Percentiles rank a stretch among this genome's conserved stretches.
phyloP scores from a whole-genome alignment of 1,140 invertebrate species.

The Argopecten irradians region DNA sequence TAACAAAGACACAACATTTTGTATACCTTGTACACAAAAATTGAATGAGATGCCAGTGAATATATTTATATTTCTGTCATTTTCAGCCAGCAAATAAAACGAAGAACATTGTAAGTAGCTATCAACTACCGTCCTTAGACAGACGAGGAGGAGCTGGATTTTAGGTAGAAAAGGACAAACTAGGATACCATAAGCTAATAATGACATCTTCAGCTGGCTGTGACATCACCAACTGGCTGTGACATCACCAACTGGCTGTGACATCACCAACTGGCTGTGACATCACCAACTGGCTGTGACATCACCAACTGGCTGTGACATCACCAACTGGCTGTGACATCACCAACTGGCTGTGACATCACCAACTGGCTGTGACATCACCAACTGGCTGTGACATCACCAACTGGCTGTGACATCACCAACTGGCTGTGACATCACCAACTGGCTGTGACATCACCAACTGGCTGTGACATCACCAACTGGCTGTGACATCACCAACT shows the following conservation, averaged over 20 bases:
- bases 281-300: neutral
- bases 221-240: neutral
- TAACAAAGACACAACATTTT: too few species aligned
- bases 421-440: too few species aligned
- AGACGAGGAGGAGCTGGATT: slow-evolving; percentile 53
- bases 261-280: neutral
- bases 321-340: neutral
- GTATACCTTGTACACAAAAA: too few species aligned
- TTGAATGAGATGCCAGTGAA: too few species aligned
- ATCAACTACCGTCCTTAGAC: slow-evolving; percentile 66
- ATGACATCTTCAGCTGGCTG: neutral
- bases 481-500: too few species aligned
- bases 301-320: neutral
- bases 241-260: neutral
- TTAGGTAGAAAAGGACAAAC: neutral
- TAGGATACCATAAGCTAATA: too few species aligned
- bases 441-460: too few species aligned
- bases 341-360: neutral
- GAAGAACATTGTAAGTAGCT: slow-evolving; percentile 65
- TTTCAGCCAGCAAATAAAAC: slow-evolving; percentile 61
- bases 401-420: too few species aligned
- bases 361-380: neutral
- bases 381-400: neutral
- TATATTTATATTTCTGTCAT: slow-evolving; percentile 29
- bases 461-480: too few species aligned